Evolutionary conservation across 2,888 invertebrate species (phyloP).

Genomic region (Deilephila porcellus): DNA sequence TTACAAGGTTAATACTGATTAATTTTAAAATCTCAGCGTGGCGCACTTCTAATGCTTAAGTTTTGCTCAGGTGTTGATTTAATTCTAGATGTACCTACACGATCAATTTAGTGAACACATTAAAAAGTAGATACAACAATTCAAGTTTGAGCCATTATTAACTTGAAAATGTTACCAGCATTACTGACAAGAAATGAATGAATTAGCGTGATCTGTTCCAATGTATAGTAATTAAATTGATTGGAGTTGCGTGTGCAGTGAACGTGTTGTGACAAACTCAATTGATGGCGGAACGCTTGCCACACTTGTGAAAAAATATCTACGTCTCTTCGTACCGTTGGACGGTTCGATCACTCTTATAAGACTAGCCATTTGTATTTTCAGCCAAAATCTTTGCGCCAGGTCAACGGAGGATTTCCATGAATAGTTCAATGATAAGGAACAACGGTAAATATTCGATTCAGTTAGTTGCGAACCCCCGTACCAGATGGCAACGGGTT

Average conservation of each 20-base stretch:
- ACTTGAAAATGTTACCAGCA: background rate
- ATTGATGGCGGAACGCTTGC: constrained; percentile 3
- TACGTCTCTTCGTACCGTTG: background rate
- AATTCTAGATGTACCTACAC: too few relatives aligned
- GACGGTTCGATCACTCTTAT: too few relatives aligned
- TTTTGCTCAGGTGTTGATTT: too few relatives aligned
- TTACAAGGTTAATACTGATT: too few relatives aligned
- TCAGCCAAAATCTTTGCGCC: background rate
- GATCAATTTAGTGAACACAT: too few relatives aligned
- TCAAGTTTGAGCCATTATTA: background rate
- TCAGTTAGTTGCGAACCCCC: too few relatives aligned
- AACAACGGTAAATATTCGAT: too few relatives aligned
- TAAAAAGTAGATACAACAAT: too few relatives aligned
- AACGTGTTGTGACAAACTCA: background rate
- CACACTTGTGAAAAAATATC: background rate
- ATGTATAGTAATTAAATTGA: background rate
- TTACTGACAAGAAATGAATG: background rate
- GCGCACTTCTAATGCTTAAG: too few relatives aligned
- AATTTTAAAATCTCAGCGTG: too few relatives aligned
- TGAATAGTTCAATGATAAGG: background rate
- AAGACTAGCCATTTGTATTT: too few relatives aligned
- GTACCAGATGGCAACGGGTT: too few relatives aligned
- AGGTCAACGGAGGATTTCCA: background rate
- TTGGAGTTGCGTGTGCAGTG: background rate
- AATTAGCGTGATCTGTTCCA: background rate